Evolutionary conservation across 2,797 vertebrate genomes (phyloP), one percentile per base, ranked within the genome.

Genomic region (Acanthurus lineatus): DNA sequence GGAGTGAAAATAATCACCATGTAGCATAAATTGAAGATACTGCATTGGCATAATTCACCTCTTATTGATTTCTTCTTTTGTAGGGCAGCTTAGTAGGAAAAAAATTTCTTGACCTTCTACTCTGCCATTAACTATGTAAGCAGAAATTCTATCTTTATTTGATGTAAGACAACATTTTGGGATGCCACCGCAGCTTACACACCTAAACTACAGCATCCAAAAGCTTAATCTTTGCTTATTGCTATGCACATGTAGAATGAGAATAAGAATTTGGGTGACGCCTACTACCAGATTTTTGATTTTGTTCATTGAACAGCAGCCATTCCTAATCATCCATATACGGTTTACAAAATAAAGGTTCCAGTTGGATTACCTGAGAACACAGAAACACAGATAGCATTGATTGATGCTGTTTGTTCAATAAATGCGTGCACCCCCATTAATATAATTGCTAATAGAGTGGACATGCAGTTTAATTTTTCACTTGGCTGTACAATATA

Each of bases 401-500:
- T 68, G 42, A 73, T 19, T 71, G 44, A 71, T 79, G 62, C 64
- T 56, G 54, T 69, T 65, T 78, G 56, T 64, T 72, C 17, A 81
- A 57, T 62, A 58, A 81, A 73, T 58, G 38, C 58, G 25, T 38
- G 12, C 58, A 20, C 32, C 58, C 17, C 14, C 25, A 45, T 86
- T 71, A 63, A 72, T 63, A 35, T 28, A 60, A 57, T 10, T 73
- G 38, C 60, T 69, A 81, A 78, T 42, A 51, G 40, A 62, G 40
- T 69, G 59, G 63, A 82, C 51, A 69, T 49, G n/a, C 67, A 60
- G 28, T 83, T 74, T 8, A 44, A 65, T 77, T 71, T 84, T 79
- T 86, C 76, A 76, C 73, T 76, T 53, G 73, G 38, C 48, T 73
- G 70, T 82, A 72, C 56, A 81, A 67, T 58, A 45, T 49, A 48